Percentiles rank a stretch among this genome's conserved stretches.
Conservation (phyloP, 2,888 invertebrate species). For the Drosophila prostipennis region DNA sequence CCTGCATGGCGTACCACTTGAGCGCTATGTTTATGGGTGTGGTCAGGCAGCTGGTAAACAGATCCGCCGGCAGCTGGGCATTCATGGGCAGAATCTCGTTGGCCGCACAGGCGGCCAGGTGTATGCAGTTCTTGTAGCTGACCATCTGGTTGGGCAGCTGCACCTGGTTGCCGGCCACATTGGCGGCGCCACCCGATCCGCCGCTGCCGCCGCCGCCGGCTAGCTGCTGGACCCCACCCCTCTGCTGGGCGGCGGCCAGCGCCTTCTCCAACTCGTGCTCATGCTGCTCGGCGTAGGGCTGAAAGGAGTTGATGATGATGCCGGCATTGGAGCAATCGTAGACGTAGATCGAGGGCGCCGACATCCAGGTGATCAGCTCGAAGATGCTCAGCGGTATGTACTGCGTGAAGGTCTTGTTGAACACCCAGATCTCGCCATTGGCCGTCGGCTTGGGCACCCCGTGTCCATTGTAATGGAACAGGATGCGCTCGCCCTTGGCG, state of each 20-base stretch:
- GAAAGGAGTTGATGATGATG: conserved; percentile 95
- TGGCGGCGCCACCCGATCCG: neutral
- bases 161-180: conserved; percentile 7
- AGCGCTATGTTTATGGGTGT: conserved; percentile 98
- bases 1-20: conserved; percentile 96
- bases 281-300: conserved; percentile 95
- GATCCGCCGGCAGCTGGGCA: conserved; percentile 97
- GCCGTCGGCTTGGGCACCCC: conserved; percentile 99
- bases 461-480: conserved; percentile 99
- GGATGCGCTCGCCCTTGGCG: conserved; percentile 98
- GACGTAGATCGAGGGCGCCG: conserved; percentile 98
- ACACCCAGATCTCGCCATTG: conserved; percentile 99
- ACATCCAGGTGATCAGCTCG: conserved; percentile 99
- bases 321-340: conserved; percentile 99
- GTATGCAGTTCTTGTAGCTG: conserved; percentile 95
- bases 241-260: conserved; percentile 68
- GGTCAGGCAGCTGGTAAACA: conserved; percentile 99
- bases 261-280: conserved; percentile 90
- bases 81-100: conserved; percentile 98
- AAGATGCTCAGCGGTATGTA: conserved; percentile 99
- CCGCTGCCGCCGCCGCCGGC: neutral
- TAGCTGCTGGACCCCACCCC: conserved; percentile 52
- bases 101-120: conserved; percentile 97
- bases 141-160: conserved; percentile 76
- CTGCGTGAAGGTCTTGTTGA: conserved; percentile 99